Base-by-base conservation (phyloP, 2,113 vertebrate genomes). In the Fulica atra region DNA sequence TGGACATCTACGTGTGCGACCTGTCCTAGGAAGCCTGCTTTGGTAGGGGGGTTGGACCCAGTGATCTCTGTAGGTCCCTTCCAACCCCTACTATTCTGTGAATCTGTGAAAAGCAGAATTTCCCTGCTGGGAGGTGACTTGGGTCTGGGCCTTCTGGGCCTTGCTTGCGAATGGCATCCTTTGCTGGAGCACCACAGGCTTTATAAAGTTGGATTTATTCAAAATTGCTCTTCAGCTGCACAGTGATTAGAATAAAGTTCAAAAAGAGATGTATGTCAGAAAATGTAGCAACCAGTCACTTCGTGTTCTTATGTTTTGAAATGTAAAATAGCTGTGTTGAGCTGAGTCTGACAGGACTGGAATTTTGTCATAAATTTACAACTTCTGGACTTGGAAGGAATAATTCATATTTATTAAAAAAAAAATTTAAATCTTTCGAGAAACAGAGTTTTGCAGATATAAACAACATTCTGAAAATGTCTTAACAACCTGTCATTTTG, bases 261-360 rank as follows among this genome's bases (percentile, higher is more conserved):
- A 88, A 91, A 93, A 80, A 72, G 59, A 73, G 38, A 80, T 19
- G 18, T 24, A n/a, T 85, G 77, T 64, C 91, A 96, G 83, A 81
- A 92, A 94, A 95, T 20, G 16, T 29, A 92, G 64, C 83, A 93
- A 51, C 19, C 33, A 83, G 25, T 35, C 56, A 24, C 42, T 69
- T 59, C 0, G 0, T 33, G 8, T 5, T 48, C 76, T 76, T 91
- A 84, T 71, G 18, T 63, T 92, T 87, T 87, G 66, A 89, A 92
- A 93, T 93, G 81, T 48, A 95, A 93, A 96, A 79, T 54, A 93
- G 42, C 46, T 77, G 36, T 38, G 60, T 70, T 51, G 68, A 82
- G n/a, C 35, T 38, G 63, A 89, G 71, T 53, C 59, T 93, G 68
- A 72, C 53, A 86, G 83, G 85, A 46, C 44, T 92, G 31, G 53